Evolutionary conservation across 2,113 vertebrate genomes (phyloP), one percentile per base, ranked within the genome.

Genomic region (Cebus imitator): DNA sequence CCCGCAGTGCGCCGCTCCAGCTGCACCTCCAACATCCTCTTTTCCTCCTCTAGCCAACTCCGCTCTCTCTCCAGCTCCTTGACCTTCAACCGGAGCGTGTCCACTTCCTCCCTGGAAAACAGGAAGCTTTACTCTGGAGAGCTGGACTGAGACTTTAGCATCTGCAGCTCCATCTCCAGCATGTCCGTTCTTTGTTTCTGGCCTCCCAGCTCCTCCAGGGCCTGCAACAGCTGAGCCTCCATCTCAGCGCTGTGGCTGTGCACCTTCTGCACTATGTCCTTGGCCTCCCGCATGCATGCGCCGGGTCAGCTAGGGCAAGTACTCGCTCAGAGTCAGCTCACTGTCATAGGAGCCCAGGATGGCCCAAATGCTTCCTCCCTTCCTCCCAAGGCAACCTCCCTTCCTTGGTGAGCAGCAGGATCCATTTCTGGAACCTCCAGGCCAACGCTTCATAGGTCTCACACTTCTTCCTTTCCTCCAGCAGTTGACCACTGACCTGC

Each of bases 321-420:
- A 99, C 96, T 99, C 99, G 0, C 98, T 98, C 0, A 99, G 95
- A 0, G 98, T 99, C 97, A 99, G 98, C 98, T 99, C 99, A 0
- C 98, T 99, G 98, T 99, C 99, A 0, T 99, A 99, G 0, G 99
- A 99, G 96, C 99, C 99, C 87, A 99, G 98, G 86, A 99, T 99
- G 3, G 99, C 98, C 10, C 99, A 99, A 99, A 99, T 99, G 9
- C 99, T 99, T n/a, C n/a, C n/a, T n/a, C n/a, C n/a, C n/a, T n/a
- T n/a, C n/a, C n/a, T n/a, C n/a, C n/a, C n/a, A n/a, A n/a, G n/a
- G n/a, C n/a, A n/a, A n/a, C n/a, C n/a, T n/a, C n/a, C 99, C 99
- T 87, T 99, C 99, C 99, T 99, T 99, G 30, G 99, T 99, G 57
- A 99, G 99, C 1, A 99, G 98, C 68, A 99, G 95, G 0, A 99